phyloP scores from a whole-genome alignment of 2,113 vertebrate species.

The Crotophaga sulcirostris region DNA sequence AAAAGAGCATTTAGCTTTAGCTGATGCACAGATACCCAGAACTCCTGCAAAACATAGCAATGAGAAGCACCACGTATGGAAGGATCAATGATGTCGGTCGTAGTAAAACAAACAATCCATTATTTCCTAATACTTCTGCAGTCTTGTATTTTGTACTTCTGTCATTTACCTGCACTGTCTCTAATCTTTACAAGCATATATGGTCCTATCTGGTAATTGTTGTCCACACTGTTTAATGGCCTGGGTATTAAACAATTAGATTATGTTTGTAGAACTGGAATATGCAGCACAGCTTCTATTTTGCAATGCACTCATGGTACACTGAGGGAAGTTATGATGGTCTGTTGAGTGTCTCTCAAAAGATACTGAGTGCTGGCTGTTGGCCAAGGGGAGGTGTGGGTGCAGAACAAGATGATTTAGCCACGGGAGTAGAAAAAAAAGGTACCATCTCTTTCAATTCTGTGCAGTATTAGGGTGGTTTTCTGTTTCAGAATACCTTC shows the following conservation, averaged over 20 bases:
- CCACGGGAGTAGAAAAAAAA: not conserved
- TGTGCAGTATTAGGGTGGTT: not conserved
- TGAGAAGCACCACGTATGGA: not conserved
- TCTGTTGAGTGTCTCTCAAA: not conserved
- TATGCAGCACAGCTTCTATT: not conserved
- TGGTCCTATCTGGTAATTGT: not conserved
- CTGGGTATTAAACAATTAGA: not conserved
- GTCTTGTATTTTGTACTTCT: not conserved
- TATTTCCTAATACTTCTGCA: not conserved
- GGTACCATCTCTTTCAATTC: not conserved
- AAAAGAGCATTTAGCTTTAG: not conserved
- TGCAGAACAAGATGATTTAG: not conserved
- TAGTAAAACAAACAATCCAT: not conserved
- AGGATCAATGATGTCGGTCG: not conserved
- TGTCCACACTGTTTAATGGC: not conserved
- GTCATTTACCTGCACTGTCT: not conserved
- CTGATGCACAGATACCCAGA: not conserved
- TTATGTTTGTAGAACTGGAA: not conserved
- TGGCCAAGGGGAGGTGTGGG: not conserved
- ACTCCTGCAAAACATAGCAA: not conserved
- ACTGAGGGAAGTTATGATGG: not conserved
- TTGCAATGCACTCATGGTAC: accelerated
- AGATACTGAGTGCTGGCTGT: not conserved
- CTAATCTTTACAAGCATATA: not conserved
- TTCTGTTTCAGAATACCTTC: not conserved